Base-by-base conservation (phyloP, 2,888 invertebrate species). In the Pterostichus madidus region DNA sequence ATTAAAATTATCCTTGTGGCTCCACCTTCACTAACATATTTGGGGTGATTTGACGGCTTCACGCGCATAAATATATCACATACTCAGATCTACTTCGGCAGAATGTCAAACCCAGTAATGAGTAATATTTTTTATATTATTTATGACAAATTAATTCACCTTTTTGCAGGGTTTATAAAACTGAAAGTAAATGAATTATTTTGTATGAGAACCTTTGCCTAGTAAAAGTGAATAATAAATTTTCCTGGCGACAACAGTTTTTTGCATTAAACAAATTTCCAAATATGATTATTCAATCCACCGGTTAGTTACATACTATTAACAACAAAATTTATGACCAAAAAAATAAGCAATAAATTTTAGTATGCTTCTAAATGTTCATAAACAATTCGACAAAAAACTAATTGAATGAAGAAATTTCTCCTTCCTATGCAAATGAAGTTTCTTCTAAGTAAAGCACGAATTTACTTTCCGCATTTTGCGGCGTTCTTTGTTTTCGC, bases 391-490 rank as follows among this genome's bases (percentile, higher is more conserved):
- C 56, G 15, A 56, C 24, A 24, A 56, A 56, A 56, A 56, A 56
- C 49, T 49, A 56, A 56, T 56, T 56, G 56, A 49, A 49, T 49
- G 49, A 56, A 56, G 56, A 56, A 56, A 56, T 56, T 56, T 56
- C 56, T 56, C 56, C 56, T 56, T 56, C 56, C 56, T 56, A 56
- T 56, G 56, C 56, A 56, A 56, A 56, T 56, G 15, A 56, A 56
- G 56, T 56, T 56, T 56, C 56, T 56, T 56, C 24, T 17, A 49
- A 49, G 49, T 49, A 49, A 49, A 49, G 49, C 49, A 49, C 49
- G 49, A 49, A 49, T 49, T n/a, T n/a, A 49, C 49, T 49, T 49
- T 13, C 49, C 49, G 49, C 49, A 49, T 49, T 39, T 39, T 5
- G 46, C 4, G n/a, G 46, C 35, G 35, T 5, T 35, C 6, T 46